Evolutionary conservation across 1,140 invertebrate species (phyloP), one percentile per base, ranked within the genome.

Genomic region (Batillaria attramentaria): DNA sequence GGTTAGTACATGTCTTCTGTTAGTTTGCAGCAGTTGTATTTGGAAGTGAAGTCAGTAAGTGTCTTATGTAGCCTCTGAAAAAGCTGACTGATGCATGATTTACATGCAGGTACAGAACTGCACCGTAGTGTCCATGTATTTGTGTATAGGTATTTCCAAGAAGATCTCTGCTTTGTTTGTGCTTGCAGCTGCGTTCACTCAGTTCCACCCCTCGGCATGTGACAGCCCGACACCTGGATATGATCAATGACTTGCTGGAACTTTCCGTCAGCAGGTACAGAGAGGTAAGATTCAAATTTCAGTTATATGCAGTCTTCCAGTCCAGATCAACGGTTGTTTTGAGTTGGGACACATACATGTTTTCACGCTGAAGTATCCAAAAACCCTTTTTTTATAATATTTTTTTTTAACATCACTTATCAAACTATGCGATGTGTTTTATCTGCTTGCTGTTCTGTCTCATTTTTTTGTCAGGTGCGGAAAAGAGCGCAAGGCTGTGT

Each of bases 241-340:
- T 95, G 69, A 91, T 95, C 66, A 83, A 92, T 13, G 92, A 94
- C 89, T 85, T 96, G n/a, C 91, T 95, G 37, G 90, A 91, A 73
- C 87, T 96, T 28, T 92, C 93, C 8, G 93, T 93, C 35, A 95
- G 94, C 86, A 92, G 93, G 84, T 96, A 96, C 84, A 93, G 93
- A 82, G 93, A 94, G 83, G 93, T 95, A 86, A 85, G 88, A 86
- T 76, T n/a, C n/a, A n/a, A n/a, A n/a, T n/a, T n/a, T n/a, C n/a
- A n/a, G n/a, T n/a, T n/a, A n/a, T n/a, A n/a, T n/a, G n/a, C n/a
- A n/a, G n/a, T n/a, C n/a, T n/a, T n/a, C n/a, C n/a, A n/a, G n/a
- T n/a, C n/a, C n/a, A n/a, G n/a, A n/a, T n/a, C n/a, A n/a, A n/a
- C n/a, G n/a, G n/a, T n/a, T n/a, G n/a, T n/a, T n/a, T n/a, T n/a